A percentile compares a stretch with the other conserved stretches of the same genome.
Evolutionary conservation across 2,797 vertebrate species (phyloP).

Genomic region (Carcharodon carcharias): DNA sequence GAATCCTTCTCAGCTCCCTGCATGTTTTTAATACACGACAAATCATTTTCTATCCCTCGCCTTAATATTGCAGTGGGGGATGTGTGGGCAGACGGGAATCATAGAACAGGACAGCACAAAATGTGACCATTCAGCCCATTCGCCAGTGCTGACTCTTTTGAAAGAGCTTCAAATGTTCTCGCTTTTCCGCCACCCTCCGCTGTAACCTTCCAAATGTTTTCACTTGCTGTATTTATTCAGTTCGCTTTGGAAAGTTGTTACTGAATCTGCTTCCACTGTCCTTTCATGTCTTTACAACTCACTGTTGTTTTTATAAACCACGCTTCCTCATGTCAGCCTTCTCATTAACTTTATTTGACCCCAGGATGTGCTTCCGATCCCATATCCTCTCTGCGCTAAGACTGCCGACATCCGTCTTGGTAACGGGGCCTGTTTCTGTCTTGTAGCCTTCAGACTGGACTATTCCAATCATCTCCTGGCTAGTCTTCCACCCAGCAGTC

Average conservation of each 20-base stretch:
- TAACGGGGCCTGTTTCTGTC: neutral
- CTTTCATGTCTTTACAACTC: neutral
- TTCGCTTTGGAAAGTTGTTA: neutral
- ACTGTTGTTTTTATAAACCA: neutral
- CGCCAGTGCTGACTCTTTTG: neutral
- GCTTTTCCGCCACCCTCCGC: neutral
- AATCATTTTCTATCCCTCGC: neutral
- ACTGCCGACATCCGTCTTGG: neutral
- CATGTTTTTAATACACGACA: neutral
- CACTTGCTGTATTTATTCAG: neutral
- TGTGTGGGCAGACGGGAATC: too few relatives aligned
- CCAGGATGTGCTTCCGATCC: too few relatives aligned
- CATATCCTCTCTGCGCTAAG: neutral
- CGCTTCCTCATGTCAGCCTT: neutral
- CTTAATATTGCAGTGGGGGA: neutral
- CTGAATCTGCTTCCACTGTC: neutral
- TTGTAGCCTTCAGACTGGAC: neutral
- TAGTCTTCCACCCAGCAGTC: neutral
- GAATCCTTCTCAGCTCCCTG: neutral
- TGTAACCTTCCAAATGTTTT: neutral
- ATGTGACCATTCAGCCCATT: neutral
- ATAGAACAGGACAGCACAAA: neutral
- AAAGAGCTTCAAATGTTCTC: neutral
- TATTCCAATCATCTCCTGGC: neutral
- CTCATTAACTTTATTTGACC: neutral